A percentile compares a stretch with the other conserved stretches of the same genome.
Conservation (phyloP, 2,797 vertebrate genomes). For the Tolypeutes matacus region DNA sequence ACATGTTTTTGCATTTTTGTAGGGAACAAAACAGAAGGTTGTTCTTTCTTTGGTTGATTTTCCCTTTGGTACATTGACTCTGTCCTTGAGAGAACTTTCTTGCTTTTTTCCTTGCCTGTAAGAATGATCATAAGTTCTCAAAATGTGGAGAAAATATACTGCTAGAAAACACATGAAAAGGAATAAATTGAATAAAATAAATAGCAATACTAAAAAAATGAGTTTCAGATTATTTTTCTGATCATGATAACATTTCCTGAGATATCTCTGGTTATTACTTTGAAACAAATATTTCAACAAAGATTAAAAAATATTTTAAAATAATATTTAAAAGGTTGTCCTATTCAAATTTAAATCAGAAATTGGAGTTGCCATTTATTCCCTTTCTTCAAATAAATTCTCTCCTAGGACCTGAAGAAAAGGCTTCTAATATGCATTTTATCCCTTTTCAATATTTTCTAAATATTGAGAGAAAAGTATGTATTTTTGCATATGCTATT, state of each 20-base stretch:
- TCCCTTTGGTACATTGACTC: constrained; percentile 26
- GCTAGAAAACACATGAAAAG: neutral
- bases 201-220: neutral
- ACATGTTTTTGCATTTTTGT: constrained; percentile 25
- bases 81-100: constrained; percentile 51
- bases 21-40: neutral
- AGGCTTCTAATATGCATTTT: neutral
- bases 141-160: neutral
- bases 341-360: constrained; percentile 29
- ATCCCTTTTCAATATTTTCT: neutral
- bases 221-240: neutral
- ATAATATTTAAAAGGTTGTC: neutral
- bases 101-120: neutral
- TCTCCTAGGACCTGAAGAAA: neutral
- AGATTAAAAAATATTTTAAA: neutral
- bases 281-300: constrained; percentile 32
- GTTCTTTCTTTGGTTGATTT: constrained; percentile 24
- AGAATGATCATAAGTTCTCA: constrained; percentile 33
- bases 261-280: neutral
- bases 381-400: neutral
- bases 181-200: constrained; percentile 38
- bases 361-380: neutral
- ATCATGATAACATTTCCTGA: neutral
- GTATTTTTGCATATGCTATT: neutral
- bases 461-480: constrained; percentile 4